Base-by-base conservation (phyloP, 2,888 invertebrate genomes). In the Antitype chi region DNA sequence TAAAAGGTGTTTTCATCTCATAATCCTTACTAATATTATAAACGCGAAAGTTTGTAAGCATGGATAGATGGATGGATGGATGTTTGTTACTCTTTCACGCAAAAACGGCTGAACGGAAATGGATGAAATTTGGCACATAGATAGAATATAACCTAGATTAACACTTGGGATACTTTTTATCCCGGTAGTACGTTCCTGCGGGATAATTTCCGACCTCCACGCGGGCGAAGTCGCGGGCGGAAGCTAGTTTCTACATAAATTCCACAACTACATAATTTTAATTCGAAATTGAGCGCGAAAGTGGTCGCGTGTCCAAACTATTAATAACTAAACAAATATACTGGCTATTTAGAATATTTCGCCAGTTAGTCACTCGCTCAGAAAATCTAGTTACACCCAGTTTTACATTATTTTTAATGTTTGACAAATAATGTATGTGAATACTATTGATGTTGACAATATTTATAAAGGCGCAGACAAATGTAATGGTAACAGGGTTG, bases 381-480 rank as follows among this genome's bases (percentile, higher is more conserved):
- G 20, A 49, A 64, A 74, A 67, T 78, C 71, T 85, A 85, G 70
- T 82, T 69, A 13, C 63, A 52, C 13, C 17, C 60, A 64, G 82
- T 76, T 68, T 62, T 32, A 63, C 70, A 69, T 74, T 69, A 80
- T 71, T 83, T 83, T 85, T 74, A 77, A 81, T 85, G 68, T 77
- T 77, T 59, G 47, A 66, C 83, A 78, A 77, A 72, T 85, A 85
- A 81, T 64, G 57, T 62, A 73, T 70, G 67, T 60, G 23, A 81
- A 76, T 78, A 70, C 47, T 72, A 70, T 75, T 75, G 57, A 76
- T 70, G 63, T 72, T 85, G 69, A 78, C 70, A 78, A 78, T 83
- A 83, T 85, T 77, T 85, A 81, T 81, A 78, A 78, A 85, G 70
- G 47, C 43, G 74, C 57, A 64, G 63, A 74, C 79, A 78, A 78